Evolutionary conservation across 2,113 vertebrate genomes (phyloP).

Genomic region (Coregonus clupeaformis): DNA sequence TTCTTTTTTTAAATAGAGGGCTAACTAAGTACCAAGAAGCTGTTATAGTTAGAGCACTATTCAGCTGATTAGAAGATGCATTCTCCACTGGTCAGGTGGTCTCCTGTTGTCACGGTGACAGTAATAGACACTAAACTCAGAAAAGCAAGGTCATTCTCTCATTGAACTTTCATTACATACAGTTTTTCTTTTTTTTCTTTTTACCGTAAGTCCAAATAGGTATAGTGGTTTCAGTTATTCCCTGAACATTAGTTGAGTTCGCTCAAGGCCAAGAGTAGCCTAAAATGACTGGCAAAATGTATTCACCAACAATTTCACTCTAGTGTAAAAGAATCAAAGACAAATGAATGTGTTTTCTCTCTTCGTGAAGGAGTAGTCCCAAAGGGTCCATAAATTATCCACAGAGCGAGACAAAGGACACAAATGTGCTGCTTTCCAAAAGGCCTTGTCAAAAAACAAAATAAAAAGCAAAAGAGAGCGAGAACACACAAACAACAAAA

Average conservation of each 20-base stretch:
- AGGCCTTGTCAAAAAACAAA: conserved; percentile 68
- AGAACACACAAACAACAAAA: conserved; percentile 69
- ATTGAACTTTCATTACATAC: conserved; percentile 33
- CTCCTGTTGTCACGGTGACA: conserved; percentile 33
- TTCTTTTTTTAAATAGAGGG: conserved; percentile 27
- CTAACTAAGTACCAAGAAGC: not conserved
- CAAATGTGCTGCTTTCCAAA: conserved; percentile 67
- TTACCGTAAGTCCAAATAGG: conserved; percentile 45
- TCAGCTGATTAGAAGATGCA: conserved; percentile 36
- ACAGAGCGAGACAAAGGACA: conserved; percentile 58
- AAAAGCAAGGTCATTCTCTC: conserved; percentile 44
- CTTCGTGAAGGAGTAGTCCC: conserved; percentile 65
- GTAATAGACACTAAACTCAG: conserved; percentile 20
- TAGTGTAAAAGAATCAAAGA: conserved; percentile 41
- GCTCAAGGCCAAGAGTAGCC: conserved; percentile 68
- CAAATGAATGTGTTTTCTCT: conserved; percentile 39
- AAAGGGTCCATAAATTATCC: conserved; percentile 72
- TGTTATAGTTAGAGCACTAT: not conserved
- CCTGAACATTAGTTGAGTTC: conserved; percentile 70
- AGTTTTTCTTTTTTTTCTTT: conserved; percentile 33
- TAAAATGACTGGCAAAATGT: conserved; percentile 62
- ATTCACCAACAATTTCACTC: conserved; percentile 59
- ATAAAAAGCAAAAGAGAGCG: conserved; percentile 51
- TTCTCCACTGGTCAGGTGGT: conserved; percentile 41
- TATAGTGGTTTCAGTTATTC: conserved; percentile 78